Evolutionary conservation across 2,113 vertebrate genomes (phyloP), one percentile per base, ranked within the genome.

Genomic region (Dromiciops gliroides): DNA sequence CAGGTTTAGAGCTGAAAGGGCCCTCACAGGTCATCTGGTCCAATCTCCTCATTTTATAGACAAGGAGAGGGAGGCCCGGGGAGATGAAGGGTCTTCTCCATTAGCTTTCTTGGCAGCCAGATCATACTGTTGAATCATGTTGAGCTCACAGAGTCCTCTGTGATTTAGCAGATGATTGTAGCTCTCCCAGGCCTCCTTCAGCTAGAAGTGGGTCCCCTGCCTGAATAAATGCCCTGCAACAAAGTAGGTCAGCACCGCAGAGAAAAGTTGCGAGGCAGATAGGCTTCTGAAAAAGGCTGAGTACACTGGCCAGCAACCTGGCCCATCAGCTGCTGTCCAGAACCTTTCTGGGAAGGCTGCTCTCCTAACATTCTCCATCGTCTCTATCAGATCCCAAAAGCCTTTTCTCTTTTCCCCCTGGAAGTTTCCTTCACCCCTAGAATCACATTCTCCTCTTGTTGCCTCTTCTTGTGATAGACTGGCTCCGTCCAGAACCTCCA

Each of bases 1-100:
- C 16, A 75, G 37, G 22, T 44, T 22, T 22, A 19, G 16, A 75
- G 37, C n/a, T 75, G 67, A 22, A 75, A 75, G 14, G 14, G 60
- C 28, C 60, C 31, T 5, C 31, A 67, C 16, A 75, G 37, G 28
- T 67, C 31, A 67, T 16, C 60, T 37, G 31, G 60, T 37, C 60
- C 31, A 16, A 67, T 67, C 60, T 90, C 60, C 89, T 95, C 19
- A 0, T 48, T 92, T 89, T 93, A 51, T 22, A 96, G 94, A 94
- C 52, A 89, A 67, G 56, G 48, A 89, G 89, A 37, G 50, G 9
- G 92, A 49, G n/a, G 49, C 89, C 28, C 31, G 31, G 28, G 56
- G 31, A 67, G 56, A 67, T 60, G 12, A 37, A 67, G 31, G 31
- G 11, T 14, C 56, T 67, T 67, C 28, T 37, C 56, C 37, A 67